Evolutionary conservation across 2,888 invertebrate species (phyloP).

Genomic region (Melipona bicolor): DNA sequence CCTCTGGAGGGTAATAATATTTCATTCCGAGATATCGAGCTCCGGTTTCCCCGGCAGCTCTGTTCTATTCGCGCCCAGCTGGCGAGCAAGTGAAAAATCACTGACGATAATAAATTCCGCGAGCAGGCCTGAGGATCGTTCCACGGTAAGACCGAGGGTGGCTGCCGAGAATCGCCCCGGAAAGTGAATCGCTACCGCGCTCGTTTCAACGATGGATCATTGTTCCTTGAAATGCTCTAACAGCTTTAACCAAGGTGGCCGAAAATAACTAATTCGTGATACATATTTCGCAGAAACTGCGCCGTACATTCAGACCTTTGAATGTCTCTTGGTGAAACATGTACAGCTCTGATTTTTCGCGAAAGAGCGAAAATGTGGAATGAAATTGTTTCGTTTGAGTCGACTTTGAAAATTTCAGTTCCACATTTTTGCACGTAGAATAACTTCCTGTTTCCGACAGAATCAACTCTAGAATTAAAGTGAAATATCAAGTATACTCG

Average conservation of each 20-base stretch:
- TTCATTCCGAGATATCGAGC: slow-evolving; percentile 76
- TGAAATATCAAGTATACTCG: no score
- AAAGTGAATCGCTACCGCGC: slow-evolving; percentile 33
- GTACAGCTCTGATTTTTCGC: no score
- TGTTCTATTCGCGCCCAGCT: slow-evolving; percentile 35
- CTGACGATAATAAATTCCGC: slow-evolving; percentile 69
- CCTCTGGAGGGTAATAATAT: slow-evolving; percentile 72
- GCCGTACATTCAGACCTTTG: neutral
- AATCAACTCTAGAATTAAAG: no score
- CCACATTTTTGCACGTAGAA: no score
- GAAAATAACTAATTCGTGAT: neutral
- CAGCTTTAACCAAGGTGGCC: neutral
- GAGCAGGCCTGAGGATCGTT: slow-evolving; percentile 57
- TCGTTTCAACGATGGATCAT: neutral
- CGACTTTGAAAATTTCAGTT: no score
- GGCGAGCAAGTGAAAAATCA: slow-evolving; percentile 68
- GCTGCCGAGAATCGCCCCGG: slow-evolving; percentile 26
- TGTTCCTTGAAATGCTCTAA: neutral
- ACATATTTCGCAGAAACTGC: neutral
- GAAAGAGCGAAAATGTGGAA: no score
- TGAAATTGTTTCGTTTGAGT: no score
- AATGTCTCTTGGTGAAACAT: neutral
- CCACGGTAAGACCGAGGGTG: slow-evolving; percentile 29
- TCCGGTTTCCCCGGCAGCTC: slow-evolving; percentile 19
- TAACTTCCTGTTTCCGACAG: no score